These are phyloP conservation scores for Phyllostomus discolor DNA, from an alignment of 2,113 vertebrate species.

Conservation along the genomic window DNA sequence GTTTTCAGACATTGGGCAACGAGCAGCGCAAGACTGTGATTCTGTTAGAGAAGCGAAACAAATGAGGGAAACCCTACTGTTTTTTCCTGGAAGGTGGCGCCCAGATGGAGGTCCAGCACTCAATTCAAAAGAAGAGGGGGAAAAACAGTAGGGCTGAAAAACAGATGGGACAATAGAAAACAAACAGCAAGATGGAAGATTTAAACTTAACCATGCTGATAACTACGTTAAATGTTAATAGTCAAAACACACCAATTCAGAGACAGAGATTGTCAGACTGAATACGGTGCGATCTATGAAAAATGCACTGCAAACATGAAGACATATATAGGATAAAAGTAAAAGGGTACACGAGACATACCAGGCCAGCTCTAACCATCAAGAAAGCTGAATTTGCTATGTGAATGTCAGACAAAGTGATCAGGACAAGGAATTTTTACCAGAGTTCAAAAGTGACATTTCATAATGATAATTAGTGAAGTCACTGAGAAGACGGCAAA, in stretches of 20 bases:
- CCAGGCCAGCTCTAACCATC: background rate
- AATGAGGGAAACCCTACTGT: background rate
- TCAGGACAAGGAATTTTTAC: background rate
- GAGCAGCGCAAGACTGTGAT: background rate
- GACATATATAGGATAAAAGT: background rate
- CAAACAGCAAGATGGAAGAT: background rate
- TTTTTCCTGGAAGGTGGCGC: background rate
- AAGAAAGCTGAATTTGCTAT: background rate
- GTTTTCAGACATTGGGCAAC: background rate
- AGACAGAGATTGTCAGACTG: background rate
- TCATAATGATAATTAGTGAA: background rate
- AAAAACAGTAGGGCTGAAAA: background rate
- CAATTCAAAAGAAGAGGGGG: background rate
- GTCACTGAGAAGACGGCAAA: background rate
- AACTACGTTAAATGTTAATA: background rate
- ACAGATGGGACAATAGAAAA: background rate
- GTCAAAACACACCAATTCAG: background rate
- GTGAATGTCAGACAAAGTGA: background rate
- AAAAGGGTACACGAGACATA: background rate
- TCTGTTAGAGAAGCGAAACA: background rate
- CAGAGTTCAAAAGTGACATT: background rate
- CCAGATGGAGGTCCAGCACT: background rate
- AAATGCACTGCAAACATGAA: background rate
- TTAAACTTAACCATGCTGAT: background rate
- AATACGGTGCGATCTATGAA: background rate